These are phyloP conservation scores for Dolichopus griseipennis DNA, from an alignment of 2,888 invertebrate species.

Conservation along the genomic window DNA sequence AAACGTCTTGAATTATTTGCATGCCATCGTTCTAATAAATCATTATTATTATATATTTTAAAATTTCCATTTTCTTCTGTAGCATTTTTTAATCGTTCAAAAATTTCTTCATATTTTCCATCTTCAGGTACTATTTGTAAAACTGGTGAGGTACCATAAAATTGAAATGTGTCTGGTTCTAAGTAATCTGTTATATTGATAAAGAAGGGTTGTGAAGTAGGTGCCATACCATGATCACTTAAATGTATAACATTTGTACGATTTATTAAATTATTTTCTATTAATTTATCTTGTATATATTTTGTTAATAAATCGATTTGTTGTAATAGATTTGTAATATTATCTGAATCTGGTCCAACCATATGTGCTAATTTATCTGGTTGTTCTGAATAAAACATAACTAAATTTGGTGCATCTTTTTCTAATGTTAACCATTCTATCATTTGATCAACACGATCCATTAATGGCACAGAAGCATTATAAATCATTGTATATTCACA, in stretches of 20 bases:
- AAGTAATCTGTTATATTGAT: constrained; percentile 50
- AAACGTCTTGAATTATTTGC: constrained; percentile 52
- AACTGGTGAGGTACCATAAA: constrained; percentile 49
- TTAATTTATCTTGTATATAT: constrained; percentile 51
- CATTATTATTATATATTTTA: constrained; percentile 51
- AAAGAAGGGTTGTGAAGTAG: constrained; percentile 47
- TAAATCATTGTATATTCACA: constrained; percentile 45
- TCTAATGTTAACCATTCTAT: constrained; percentile 49
- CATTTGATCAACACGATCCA: constrained; percentile 48
- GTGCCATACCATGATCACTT: constrained; percentile 65
- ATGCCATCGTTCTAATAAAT: constrained; percentile 54
- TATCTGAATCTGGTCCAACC: constrained; percentile 43
- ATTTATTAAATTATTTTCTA: constrained; percentile 44
- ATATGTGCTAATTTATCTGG: constrained; percentile 58
- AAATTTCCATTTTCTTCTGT: constrained; percentile 44
- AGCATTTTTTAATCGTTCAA: constrained; percentile 43
- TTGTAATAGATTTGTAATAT: constrained; percentile 38
- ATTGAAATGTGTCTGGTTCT: constrained; percentile 41
- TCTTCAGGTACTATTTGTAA: constrained; percentile 50
- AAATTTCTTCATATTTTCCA: constrained; percentile 46
- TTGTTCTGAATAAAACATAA: constrained; percentile 60
- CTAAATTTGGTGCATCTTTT: constrained; percentile 56
- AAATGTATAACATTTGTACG: constrained; percentile 57
- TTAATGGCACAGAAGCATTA: constrained; percentile 43
- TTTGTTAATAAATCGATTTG: constrained; percentile 48